Evolutionary conservation across 2,888 invertebrate species (phyloP).

Genomic region (Xanthorhoe designata): DNA sequence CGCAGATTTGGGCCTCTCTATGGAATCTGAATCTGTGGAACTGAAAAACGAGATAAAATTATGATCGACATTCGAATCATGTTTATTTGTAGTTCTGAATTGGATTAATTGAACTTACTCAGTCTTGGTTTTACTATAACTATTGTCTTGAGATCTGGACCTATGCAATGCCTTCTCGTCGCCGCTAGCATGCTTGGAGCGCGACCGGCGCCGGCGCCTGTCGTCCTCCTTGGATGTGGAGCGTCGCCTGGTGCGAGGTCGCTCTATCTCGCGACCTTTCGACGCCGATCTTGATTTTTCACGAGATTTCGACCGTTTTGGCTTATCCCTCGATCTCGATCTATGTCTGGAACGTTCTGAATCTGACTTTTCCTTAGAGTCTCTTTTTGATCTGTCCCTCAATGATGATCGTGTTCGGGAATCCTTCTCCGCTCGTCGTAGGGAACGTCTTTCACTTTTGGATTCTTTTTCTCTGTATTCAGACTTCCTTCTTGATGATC

Average conservation of each 20-base stretch:
- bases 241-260: slow-evolving; percentile 56
- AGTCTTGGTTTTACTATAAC: slow-evolving; percentile 68
- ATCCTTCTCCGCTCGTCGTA: slow-evolving; percentile 64
- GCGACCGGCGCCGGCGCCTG: slow-evolving; percentile 49
- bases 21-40: slow-evolving; percentile 78
- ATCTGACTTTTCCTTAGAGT: slow-evolving; percentile 65
- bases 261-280: slow-evolving; percentile 37
- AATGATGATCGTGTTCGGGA: slow-evolving; percentile 61
- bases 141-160: slow-evolving; percentile 74
- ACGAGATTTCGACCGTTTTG: slow-evolving; percentile 59
- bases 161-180: slow-evolving; percentile 68
- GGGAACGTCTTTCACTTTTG: slow-evolving; percentile 57
- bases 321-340: slow-evolving; percentile 65
- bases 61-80: not conserved
- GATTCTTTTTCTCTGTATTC: slow-evolving; percentile 62
- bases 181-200: slow-evolving; percentile 56
- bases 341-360: slow-evolving; percentile 62
- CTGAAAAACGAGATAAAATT: slow-evolving; percentile 45
- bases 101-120: slow-evolving; percentile 62
- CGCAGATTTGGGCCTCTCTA: slow-evolving; percentile 80
- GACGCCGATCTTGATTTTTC: slow-evolving; percentile 60
- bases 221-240: slow-evolving; percentile 52
- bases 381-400: slow-evolving; percentile 58
- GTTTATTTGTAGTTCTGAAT: not conserved
- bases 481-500: slow-evolving; percentile 67